Conservation (phyloP, 2,113 vertebrate genomes). For the Antidorcas marsupialis region DNA sequence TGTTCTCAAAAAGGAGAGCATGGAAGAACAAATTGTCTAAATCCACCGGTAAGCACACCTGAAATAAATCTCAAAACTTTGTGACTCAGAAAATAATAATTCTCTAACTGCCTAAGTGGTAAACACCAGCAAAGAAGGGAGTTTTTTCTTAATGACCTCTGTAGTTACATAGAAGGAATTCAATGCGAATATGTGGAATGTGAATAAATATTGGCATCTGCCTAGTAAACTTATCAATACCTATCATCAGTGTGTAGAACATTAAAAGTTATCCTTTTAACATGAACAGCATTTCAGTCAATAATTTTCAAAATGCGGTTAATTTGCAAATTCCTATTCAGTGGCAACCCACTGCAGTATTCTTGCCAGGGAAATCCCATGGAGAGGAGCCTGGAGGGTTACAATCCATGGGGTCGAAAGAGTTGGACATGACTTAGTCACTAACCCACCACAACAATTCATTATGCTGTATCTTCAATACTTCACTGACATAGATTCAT, state of each 20-base stretch:
- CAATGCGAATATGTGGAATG: background rate
- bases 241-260: background rate
- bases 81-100: background rate
- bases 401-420: background rate
- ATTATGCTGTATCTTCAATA: background rate
- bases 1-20: background rate
- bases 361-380: background rate
- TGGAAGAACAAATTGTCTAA: background rate
- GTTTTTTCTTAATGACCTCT: background rate
- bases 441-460: background rate
- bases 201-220: background rate
- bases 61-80: background rate
- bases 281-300: background rate
- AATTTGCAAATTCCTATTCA: background rate
- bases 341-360: background rate
- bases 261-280: background rate
- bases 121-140: background rate
- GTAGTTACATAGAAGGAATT: background rate
- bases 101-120: fast-evolving
- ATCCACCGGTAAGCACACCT: background rate
- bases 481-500: background rate
- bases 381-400: background rate
- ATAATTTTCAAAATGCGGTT: background rate
- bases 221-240: background rate
- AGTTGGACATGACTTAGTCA: background rate